Conservation (phyloP, 2,797 vertebrate genomes). For the Buphagus erythrorhynchus region DNA sequence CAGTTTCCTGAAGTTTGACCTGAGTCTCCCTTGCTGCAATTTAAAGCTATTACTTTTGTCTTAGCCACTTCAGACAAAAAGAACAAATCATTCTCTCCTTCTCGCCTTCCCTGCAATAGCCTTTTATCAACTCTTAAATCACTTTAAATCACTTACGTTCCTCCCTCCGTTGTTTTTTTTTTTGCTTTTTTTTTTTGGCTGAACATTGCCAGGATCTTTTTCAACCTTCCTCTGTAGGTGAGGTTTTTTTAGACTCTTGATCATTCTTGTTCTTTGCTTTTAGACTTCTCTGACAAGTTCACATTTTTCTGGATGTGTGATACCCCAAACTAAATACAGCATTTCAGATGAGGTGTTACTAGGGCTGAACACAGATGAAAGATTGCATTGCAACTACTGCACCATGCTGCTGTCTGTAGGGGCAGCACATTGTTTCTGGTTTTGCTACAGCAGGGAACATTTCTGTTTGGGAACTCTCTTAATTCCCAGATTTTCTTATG, state of each 20-base stretch:
- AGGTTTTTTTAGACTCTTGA: background rate
- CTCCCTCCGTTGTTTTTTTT: background rate
- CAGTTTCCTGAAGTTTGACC: constrained; percentile 37
- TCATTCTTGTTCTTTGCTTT: constrained; percentile 25
- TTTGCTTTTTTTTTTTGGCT: background rate
- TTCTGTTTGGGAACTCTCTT: background rate
- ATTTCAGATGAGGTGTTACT: background rate
- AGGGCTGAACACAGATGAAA: background rate
- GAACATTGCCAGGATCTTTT: background rate
- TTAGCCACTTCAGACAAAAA: constrained; percentile 48
- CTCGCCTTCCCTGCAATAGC: constrained; percentile 29
- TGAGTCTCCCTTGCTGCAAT: constrained; percentile 24
- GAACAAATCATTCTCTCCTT: constrained; percentile 63
- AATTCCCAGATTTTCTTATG: background rate
- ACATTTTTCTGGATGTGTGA: background rate
- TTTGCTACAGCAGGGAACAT: background rate
- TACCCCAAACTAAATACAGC: background rate
- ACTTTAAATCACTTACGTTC: constrained; percentile 51
- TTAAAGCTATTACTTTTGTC: constrained; percentile 59
- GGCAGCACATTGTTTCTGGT: background rate
- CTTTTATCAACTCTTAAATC: constrained; percentile 66
- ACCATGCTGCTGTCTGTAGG: background rate
- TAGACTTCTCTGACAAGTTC: background rate
- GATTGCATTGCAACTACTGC: background rate
- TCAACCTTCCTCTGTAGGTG: background rate